Percentiles rank a stretch among this genome's conserved stretches.
Conservation (phyloP, 2,113 vertebrate genomes). For the Orthonyx spaldingii region DNA sequence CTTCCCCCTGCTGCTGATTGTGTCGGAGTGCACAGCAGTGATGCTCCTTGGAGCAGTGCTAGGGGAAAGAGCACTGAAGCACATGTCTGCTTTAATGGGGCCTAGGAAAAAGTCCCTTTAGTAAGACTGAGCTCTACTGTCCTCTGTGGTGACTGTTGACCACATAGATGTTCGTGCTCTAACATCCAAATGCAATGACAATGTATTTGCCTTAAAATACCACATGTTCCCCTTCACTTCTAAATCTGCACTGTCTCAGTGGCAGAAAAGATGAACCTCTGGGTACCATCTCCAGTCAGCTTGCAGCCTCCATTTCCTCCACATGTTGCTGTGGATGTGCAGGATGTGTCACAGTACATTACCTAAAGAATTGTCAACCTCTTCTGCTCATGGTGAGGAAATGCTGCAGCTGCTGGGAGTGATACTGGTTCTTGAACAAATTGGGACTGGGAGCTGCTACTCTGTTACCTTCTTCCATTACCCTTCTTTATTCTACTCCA, state of each 20-base stretch:
- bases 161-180: not conserved
- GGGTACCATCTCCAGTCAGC: not conserved
- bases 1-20: not conserved
- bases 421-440: not conserved
- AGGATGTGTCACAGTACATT: not conserved
- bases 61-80: not conserved
- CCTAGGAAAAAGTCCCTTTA: not conserved
- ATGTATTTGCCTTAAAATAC: not conserved
- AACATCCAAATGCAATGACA: not conserved
- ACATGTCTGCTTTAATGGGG: accelerated
- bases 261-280: not conserved
- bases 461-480: not conserved
- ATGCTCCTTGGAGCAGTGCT: not conserved
- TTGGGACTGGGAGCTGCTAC: not conserved
- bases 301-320: not conserved
- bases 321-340: not conserved
- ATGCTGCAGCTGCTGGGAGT: not conserved
- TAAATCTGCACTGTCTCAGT: not conserved
- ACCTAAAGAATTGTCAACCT: not conserved
- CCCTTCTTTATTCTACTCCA: not conserved
- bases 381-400: not conserved
- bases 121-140: not conserved
- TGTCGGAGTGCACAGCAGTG: accelerated
- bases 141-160: not conserved
- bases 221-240: not conserved